Conservation (phyloP, 2,888 invertebrate species). For the Dynastes maya region DNA sequence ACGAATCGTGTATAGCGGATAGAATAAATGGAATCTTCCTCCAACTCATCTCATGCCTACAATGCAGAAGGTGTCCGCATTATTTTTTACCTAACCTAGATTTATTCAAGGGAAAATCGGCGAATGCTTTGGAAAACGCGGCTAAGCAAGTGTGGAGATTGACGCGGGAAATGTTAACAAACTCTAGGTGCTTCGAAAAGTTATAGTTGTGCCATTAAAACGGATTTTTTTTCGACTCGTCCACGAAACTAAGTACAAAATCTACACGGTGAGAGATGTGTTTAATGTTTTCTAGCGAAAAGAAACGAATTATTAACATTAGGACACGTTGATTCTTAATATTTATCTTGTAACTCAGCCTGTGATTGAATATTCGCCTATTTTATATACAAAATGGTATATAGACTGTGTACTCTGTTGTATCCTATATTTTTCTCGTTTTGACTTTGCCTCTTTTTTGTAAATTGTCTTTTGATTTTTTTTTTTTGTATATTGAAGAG, state of each 20-base stretch:
- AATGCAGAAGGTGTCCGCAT: constrained; percentile 95
- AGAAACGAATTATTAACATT: constrained; percentile 1
- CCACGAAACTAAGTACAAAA: constrained; percentile 47
- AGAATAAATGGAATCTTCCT: constrained; percentile 94
- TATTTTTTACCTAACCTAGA: constrained; percentile 95
- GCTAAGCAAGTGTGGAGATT: constrained; percentile 95
- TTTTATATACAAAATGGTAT: constrained; percentile 40
- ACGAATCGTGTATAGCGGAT: constrained; percentile 91
- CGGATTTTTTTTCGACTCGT: constrained; percentile 3
- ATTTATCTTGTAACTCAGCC: constrained; percentile 53
- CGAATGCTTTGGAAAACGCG: constrained; percentile 91
- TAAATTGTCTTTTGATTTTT: constrained; percentile 29
- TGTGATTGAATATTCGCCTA: constrained; percentile 56
- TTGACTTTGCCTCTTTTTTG: constrained; percentile 20
- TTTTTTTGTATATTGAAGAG: constrained; percentile 41
- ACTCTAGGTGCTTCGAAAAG: constrained; percentile 91
- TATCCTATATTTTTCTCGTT: constrained; percentile 28
- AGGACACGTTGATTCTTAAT: constrained; percentile 14
- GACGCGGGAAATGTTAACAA: constrained; percentile 91
- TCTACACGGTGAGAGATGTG: constrained; percentile 1
- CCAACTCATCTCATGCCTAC: constrained; percentile 96
- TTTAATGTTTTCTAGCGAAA: constrained; percentile 18
- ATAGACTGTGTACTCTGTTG: constrained; percentile 38
- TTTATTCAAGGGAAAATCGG: constrained; percentile 93
- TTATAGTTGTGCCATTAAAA: constrained; percentile 74